Evolutionary conservation across 2,888 invertebrate species (phyloP).

Genomic region (Erannis defoliaria): DNA sequence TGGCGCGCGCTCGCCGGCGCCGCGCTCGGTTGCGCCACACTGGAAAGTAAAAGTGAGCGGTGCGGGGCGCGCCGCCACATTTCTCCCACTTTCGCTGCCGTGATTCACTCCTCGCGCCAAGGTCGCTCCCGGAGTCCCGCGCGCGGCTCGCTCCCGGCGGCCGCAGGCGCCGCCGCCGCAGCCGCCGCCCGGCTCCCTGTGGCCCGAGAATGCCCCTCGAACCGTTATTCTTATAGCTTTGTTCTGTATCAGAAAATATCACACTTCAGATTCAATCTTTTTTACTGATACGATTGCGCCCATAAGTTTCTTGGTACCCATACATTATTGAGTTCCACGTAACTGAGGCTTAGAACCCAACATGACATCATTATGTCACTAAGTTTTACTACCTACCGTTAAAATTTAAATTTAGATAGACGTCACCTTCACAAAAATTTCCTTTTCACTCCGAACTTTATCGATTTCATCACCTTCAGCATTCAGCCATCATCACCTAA

Average conservation of each 20-base stretch:
- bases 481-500: too few relatives aligned
- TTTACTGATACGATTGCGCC: neutral
- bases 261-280: neutral
- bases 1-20: slow-evolving; percentile 78
- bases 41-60: slow-evolving; percentile 86
- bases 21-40: slow-evolving; percentile 83
- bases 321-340: neutral
- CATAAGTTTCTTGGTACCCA: neutral
- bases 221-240: neutral
- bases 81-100: slow-evolving; percentile 86
- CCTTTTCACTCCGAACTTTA: neutral
- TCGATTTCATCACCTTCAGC: neutral
- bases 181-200: neutral
- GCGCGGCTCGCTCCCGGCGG: slow-evolving; percentile 55
- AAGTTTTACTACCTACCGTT: too few relatives aligned
- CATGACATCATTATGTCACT: neutral
- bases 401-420: neutral
- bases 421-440: neutral
- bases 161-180: slow-evolving; percentile 33
- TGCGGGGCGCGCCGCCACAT: slow-evolving; percentile 80
- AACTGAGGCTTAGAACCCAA: neutral
- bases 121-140: slow-evolving; percentile 79
- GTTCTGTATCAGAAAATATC: neutral
- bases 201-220: neutral
- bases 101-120: slow-evolving; percentile 80